Evolutionary conservation across 1,140 invertebrate species (phyloP), one percentile per base, ranked within the genome.

Genomic region (Cyrtorhinus lividipennis): DNA sequence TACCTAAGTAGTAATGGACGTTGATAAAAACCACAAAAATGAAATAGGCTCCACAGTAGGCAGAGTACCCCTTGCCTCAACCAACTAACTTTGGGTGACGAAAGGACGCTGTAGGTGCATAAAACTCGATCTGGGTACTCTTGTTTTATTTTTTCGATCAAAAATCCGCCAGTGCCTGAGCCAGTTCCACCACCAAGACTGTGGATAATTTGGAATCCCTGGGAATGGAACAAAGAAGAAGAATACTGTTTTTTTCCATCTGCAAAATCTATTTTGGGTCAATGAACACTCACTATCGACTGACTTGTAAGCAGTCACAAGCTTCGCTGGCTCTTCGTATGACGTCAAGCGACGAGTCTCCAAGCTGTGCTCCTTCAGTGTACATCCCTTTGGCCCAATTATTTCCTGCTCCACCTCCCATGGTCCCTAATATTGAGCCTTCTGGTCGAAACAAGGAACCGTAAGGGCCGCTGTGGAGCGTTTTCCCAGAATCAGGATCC

Each of bases 31-130:
- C n/a, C n/a, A n/a, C n/a, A n/a, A n/a, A n/a, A n/a, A n/a, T n/a
- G n/a, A n/a, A n/a, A n/a, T n/a, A n/a, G n/a, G n/a, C n/a, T n/a
- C n/a, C n/a, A n/a, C n/a, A n/a, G n/a, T n/a, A n/a, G n/a, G n/a
- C n/a, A n/a, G n/a, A n/a, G n/a, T n/a, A n/a, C n/a, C n/a, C n/a
- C n/a, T n/a, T n/a, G n/a, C n/a, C n/a, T n/a, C n/a, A n/a, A n/a
- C n/a, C n/a, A n/a, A n/a, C n/a, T n/a, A n/a, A 88, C 90, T 74
- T 90, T 90, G 5, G 90, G 87, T n/a, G 89, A 92, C 24, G 90
- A 90, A 46, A 93, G 85, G 48, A 93, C 88, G 2, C 87, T 90
- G 73, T 89, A 93, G 18, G 89, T 88, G 72, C 85, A 84, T 82
- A 93, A 90, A 65, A 95, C 93, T 71, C 91, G 80, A 76, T 94